These are phyloP conservation scores for Lepetodrilus schrolli DNA, from an alignment of 2,888 invertebrate genomes.

Conservation along the genomic window DNA sequence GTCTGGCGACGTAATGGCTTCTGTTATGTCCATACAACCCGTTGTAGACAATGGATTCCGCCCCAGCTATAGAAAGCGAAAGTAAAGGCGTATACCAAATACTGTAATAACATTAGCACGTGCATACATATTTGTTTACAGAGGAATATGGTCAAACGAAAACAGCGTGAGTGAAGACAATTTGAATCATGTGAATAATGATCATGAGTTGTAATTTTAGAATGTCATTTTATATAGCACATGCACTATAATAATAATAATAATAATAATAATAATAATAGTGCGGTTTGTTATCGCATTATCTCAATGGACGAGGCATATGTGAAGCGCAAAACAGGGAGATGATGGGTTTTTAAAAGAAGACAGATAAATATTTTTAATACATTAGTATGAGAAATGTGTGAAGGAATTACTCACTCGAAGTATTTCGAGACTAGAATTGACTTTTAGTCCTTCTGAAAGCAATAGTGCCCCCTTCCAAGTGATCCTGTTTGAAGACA, in stretches of 20 bases:
- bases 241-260: too few species aligned
- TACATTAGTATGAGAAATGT: too few species aligned
- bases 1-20: slow-evolving; percentile 46
- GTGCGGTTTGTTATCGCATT: too few species aligned
- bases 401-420: slow-evolving; percentile 39
- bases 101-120: not conserved
- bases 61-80: slow-evolving; percentile 54
- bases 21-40: slow-evolving; percentile 65
- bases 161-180: not conserved
- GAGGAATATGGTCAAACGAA: not conserved
- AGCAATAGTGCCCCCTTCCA: slow-evolving; percentile 57
- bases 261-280: too few species aligned
- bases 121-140: not conserved
- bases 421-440: slow-evolving; percentile 50
- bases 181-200: too few species aligned
- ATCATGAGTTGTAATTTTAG: not conserved
- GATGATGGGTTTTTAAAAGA: too few species aligned
- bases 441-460: slow-evolving; percentile 52
- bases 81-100: too few species aligned
- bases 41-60: slow-evolving; percentile 66
- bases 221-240: not conserved
- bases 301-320: too few species aligned
- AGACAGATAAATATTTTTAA: too few species aligned
- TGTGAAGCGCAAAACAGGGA: too few species aligned
- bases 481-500: slow-evolving; percentile 57